Percentiles rank a stretch among this genome's conserved stretches.
Evolutionary conservation across 2,888 invertebrate species (phyloP).

Genomic region (Epirrhoe alternata): DNA sequence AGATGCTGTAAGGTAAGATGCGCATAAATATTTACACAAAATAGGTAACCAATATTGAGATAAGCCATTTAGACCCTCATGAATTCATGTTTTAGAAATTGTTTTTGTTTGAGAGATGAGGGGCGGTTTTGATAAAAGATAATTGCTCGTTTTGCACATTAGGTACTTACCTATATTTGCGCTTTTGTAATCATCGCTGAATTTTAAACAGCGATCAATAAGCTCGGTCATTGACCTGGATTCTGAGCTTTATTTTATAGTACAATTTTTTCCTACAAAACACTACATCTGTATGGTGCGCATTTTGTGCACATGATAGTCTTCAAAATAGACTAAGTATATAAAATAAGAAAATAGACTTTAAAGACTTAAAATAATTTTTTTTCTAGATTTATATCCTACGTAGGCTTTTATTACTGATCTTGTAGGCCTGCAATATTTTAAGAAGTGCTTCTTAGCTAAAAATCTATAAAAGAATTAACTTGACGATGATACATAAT

Average conservation of each 20-base stretch:
- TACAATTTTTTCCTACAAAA: background rate
- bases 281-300: too few relatives aligned
- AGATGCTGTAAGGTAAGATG: conserved; percentile 77
- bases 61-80: background rate
- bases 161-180: too few relatives aligned
- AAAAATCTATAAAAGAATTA: too few relatives aligned
- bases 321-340: too few relatives aligned
- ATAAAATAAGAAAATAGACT: too few relatives aligned
- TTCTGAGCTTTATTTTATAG: background rate
- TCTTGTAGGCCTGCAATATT: too few relatives aligned
- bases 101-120: background rate
- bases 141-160: conserved; percentile 7
- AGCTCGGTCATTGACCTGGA: conserved; percentile 7
- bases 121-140: background rate
- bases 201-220: conserved; percentile 14
- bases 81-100: background rate
- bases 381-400: too few relatives aligned
- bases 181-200: conserved; percentile 10
- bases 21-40: conserved; percentile 7
- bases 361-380: too few relatives aligned
- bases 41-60: background rate
- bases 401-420: too few relatives aligned
- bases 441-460: too few relatives aligned
- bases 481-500: too few relatives aligned
- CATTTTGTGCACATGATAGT: too few relatives aligned